Evolutionary conservation across 2,113 vertebrate species (phyloP), one percentile per base, ranked within the genome.

Genomic region (Archocentrus centrarchus): DNA sequence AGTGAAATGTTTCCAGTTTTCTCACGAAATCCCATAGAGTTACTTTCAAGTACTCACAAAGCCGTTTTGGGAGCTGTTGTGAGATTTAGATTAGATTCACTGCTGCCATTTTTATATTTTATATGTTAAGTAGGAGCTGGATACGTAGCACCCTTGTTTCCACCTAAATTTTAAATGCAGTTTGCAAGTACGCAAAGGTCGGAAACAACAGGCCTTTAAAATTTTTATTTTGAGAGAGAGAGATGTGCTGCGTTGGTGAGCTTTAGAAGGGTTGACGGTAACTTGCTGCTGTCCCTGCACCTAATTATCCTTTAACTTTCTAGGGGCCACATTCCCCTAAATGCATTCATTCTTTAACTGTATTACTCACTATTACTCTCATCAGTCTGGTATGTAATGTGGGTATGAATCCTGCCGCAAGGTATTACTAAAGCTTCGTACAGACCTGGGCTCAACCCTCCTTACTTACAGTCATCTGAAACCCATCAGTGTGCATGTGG

Each of bases 381-480:
- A 55, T 10, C 70, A 24, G 15, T 59, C 4, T 79, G 47, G 68
- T 70, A 35, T 30, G 15, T 32, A 75, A 37, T 35, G 50, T 59
- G 30, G 53, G 61, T 37, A 35, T 55, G 35, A 83, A 66, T 84
- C 62, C 27, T 39, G 32, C 30, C 80, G 68, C 75, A 47, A 39
- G 17, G 57, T 50, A 80, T 83, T 76, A 44, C 59, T 44, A 59
- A 87, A 89, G 44, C 75, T 50, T 53, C 84, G 58, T 57, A 47
- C 61, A 68, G 41, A 32, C 76, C 50, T 2, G 80, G 24, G 30
- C 58, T 41, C 41, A 88, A 5, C 77, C 91, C 62, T 59, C 75
- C 76, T 82, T 76, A 59, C 58, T 86, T 59, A 59, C 39, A 83
- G 77, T 87, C 82, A 90, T 88, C 78, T 92, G 88, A 91, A 87